phyloP scores from a whole-genome alignment of 2,797 vertebrate species.

The Eidolon dupreanum region DNA sequence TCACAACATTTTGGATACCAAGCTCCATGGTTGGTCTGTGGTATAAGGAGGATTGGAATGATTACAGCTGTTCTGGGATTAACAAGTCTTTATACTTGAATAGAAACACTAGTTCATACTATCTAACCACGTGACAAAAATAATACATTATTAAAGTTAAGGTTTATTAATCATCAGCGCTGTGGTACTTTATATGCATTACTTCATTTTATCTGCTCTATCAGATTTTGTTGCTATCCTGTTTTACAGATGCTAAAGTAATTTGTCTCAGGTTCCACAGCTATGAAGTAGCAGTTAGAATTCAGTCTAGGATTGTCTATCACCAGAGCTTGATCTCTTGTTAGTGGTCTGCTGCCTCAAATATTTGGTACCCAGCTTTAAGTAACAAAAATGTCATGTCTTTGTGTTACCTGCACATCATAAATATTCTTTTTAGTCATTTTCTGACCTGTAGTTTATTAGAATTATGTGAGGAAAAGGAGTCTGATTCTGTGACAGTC shows the following conservation, averaged over 20 bases:
- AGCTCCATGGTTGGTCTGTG: not conserved
- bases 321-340: not conserved
- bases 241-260: not conserved
- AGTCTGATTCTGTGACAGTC: not conserved
- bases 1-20: not conserved
- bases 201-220: not conserved
- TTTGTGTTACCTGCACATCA: not conserved
- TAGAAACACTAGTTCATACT: not conserved
- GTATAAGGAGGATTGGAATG: not conserved
- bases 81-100: not conserved
- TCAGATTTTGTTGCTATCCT: not conserved
- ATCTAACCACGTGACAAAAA: not conserved
- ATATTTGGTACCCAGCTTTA: not conserved
- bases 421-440: not conserved
- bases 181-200: not conserved
- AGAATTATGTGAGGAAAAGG: not conserved
- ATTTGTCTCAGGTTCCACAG: not conserved
- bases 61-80: not conserved
- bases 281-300: not conserved
- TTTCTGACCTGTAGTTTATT: not conserved
- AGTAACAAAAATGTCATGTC: not conserved
- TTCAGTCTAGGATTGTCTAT: not conserved
- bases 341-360: not conserved
- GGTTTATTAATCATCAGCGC: not conserved
- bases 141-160: not conserved